Base-by-base conservation (phyloP, 1,140 invertebrate genomes). In the Nylanderia fulva region DNA sequence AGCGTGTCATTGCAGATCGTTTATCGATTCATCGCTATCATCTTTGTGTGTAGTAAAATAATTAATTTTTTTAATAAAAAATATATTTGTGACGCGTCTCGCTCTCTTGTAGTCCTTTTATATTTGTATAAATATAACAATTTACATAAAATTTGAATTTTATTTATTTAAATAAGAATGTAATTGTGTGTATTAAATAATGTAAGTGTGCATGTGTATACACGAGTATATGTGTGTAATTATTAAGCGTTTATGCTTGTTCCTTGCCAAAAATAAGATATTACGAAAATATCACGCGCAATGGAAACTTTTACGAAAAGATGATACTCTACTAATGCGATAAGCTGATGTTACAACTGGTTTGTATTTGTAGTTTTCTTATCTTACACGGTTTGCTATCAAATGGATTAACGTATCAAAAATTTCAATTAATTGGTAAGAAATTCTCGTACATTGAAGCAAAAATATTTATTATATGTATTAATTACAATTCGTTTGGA, bases 361-460 rank as follows among this genome's bases (percentile, higher is more conserved):
- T 27, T 5, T 1, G 8, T 60, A 45, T 63, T 18, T 76, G 24
- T 3, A 42, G n/a, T 21, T 76, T 76, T 42, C 24, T 76, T 76
- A 76, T 76, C 56, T 76, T 48, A 48, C 5, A 11, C 36, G 18
- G 15, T 36, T 75, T 60, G 36, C 15, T 21, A 21, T 42, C 33
- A 6, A 60, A 18, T 48, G 42, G 11, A 4, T 75, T 18, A 9
- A 42, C 29, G 24, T 63, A 29, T 63, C 0, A 18, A 39, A 74
- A 48, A 76, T 42, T 42, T 63, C 11, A 9, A 63, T 63, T 63
- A 63, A 63, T 33, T 76, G 36, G 11, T 1, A 2, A 5, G 15
- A 75, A 64, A 0, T 63, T 45, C 24, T 39, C 6, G 36, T 29
- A 6, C 21, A 27, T n/a, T 27, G 2, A 7, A 61, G 21, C 72